phyloP scores from a whole-genome alignment of 2,113 vertebrate genomes.

The Myanophis thanlyinensis region DNA sequence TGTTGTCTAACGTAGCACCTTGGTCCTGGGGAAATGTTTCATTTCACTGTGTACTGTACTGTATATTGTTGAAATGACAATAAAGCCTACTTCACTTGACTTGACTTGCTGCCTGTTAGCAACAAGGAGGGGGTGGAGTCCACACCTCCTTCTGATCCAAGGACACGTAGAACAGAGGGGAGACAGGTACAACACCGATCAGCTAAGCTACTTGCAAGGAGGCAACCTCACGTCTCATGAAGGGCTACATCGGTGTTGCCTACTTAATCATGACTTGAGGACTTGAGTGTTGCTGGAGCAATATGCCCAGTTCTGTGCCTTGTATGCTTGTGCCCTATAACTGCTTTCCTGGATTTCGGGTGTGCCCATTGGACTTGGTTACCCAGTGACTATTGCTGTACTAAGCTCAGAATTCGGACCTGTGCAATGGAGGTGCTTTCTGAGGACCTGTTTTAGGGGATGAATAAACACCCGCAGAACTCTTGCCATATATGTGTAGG shows the following conservation, averaged over 20 bases:
- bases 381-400: too few species aligned
- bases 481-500: not conserved
- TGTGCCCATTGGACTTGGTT: not conserved
- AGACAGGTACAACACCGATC: not conserved
- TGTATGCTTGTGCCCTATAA: not conserved
- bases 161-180: not conserved
- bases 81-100: too few species aligned
- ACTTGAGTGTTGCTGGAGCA: not conserved
- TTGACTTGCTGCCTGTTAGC: rapidly evolving
- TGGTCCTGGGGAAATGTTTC: too few species aligned
- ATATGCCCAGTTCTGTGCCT: not conserved
- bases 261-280: not conserved
- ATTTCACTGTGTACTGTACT: too few species aligned
- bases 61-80: too few species aligned
- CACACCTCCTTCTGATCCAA: not conserved
- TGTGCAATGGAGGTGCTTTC: too few species aligned
- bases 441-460: not conserved
- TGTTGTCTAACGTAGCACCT: too few species aligned
- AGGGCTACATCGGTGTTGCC: not conserved
- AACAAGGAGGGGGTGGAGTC: not conserved
- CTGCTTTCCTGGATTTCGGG: not conserved
- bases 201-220: not conserved
- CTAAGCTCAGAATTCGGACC: too few species aligned
- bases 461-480: not conserved
- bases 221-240: not conserved